Evolutionary conservation across 37 sponge, comb jelly and placozoan species (phyloP).

Genomic region (Hormiphora californensis): DNA sequence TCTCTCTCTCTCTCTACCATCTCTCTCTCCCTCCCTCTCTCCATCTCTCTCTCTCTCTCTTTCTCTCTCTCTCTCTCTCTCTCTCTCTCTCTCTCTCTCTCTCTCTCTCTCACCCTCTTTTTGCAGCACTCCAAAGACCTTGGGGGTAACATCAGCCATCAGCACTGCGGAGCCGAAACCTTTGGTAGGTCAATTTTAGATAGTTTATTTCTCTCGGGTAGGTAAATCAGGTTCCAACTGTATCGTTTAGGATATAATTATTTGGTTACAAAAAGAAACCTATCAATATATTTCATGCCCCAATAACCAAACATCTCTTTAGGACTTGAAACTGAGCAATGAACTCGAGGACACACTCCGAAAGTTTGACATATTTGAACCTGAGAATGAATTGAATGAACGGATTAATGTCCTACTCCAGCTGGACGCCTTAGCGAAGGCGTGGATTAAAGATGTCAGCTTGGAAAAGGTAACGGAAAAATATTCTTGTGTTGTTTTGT

Average conservation of each 20-base stretch:
- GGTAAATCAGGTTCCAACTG: neutral
- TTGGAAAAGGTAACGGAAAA: conserved; percentile 71
- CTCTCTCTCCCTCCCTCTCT: too few species aligned
- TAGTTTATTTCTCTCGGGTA: neutral
- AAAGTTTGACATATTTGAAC: conserved; percentile 76
- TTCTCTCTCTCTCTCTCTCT: too few species aligned
- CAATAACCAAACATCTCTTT: neutral
- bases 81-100: too few species aligned
- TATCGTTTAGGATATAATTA: neutral
- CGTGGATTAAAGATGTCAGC: conserved; percentile 79
- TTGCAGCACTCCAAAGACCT: conserved; percentile 32
- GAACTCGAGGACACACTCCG: conserved; percentile 63
- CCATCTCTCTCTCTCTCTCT: too few species aligned
- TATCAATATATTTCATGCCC: neutral
- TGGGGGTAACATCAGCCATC: conserved; percentile 76
- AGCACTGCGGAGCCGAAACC: conserved; percentile 69
- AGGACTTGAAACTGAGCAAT: conserved; percentile 74
- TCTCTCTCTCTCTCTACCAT: too few species aligned
- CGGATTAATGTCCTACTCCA: conserved; percentile 71
- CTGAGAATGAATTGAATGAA: conserved; percentile 70
- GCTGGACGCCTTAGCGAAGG: conserved; percentile 71
- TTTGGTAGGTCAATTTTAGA: conserved; percentile 49
- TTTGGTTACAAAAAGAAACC: neutral
- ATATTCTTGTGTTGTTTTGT: neutral
- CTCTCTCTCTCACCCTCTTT: too few species aligned